Evolutionary conservation across 2,797 vertebrate genomes (phyloP), one percentile per base, ranked within the genome.

Genomic region (Coendou prehensilis): DNA sequence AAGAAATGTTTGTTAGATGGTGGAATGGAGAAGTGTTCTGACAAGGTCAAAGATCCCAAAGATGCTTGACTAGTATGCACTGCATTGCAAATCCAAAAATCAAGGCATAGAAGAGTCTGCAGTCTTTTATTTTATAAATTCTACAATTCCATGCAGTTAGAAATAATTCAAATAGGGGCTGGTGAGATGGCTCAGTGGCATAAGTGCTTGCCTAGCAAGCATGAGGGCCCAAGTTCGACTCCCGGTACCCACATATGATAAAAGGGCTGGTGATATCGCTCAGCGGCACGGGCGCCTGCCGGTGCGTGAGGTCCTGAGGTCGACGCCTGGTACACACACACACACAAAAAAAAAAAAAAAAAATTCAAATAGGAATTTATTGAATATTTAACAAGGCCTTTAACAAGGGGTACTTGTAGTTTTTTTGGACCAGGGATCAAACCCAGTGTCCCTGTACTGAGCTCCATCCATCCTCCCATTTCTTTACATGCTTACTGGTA

Each of bases 111-210:
- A 90, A 79, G 37, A 86, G 64, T n/a, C 17, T 75, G 15, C 15
- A 61, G 45, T 76, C 22, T 90, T 94, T 91, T 67, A 80, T 76
- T 95, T 91, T 63, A 59, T 45, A 88, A 64, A 59, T 83, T 71
- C 59, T 91, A n/a, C 0, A 87, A 82, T 45, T 75, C 57, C n/a
- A 59, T 69, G 52, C 7, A 69, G n/a, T 89, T 91, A 71, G 96
- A 91, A 87, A 37, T 89, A 95, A 56, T 56, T 56, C 18, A 56
- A 56, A 6, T 17, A 5, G 17, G 17, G 56, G 37, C 37, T 41
- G 37, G 37, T 41, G 37, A 41, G 37, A 41, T 41, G 37, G 37
- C 37, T 41, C 37, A 41, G 37, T 41, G 37, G 37, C 37, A 41
- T 41, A 41, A 41, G 37, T 41, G 37, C 37, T 41, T 41, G 37